A percentile compares a stretch with the other conserved stretches of the same genome.
phyloP scores from a whole-genome alignment of 2,888 invertebrate species.

The Gisinianus flammeolus region DNA sequence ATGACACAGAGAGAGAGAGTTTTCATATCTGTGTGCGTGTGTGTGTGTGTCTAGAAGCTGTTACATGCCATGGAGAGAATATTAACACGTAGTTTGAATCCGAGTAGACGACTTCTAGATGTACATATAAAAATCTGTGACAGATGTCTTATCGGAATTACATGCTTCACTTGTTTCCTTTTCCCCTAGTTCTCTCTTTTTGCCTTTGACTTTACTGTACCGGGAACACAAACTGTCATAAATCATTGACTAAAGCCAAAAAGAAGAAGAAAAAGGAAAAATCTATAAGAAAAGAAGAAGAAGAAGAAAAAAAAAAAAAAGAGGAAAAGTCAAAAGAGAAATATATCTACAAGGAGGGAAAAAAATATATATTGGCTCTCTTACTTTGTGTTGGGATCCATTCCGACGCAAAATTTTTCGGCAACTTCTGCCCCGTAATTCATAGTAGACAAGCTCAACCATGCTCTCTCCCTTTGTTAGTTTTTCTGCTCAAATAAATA shows the following conservation, averaged over 20 bases:
- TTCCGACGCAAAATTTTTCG: conserved; percentile 80
- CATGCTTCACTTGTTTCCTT: conserved; percentile 20
- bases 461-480: conserved; percentile 60
- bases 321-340: conserved; percentile 3
- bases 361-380: conserved; percentile 44
- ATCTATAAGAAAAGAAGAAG: neutral
- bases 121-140: conserved; percentile 28
- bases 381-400: conserved; percentile 81
- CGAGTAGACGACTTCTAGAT: neutral
- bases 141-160: conserved; percentile 33
- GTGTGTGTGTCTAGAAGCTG: neutral
- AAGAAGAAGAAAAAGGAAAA: neutral
- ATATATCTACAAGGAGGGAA: conserved; percentile 12
- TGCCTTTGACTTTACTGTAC: neutral
- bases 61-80: conserved; percentile 19
- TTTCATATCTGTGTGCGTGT: neutral
- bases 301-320: neutral
- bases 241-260: conserved; percentile 10
- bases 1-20: neutral
- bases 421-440: conserved; percentile 82
- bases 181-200: neutral
- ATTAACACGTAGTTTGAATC: conserved; percentile 23
- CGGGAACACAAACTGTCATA: conserved; percentile 7
- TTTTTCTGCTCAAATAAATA: neutral
- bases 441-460: conserved; percentile 75